Conservation (phyloP, 2,888 invertebrate genomes). For the Limnephilus lunatus region DNA sequence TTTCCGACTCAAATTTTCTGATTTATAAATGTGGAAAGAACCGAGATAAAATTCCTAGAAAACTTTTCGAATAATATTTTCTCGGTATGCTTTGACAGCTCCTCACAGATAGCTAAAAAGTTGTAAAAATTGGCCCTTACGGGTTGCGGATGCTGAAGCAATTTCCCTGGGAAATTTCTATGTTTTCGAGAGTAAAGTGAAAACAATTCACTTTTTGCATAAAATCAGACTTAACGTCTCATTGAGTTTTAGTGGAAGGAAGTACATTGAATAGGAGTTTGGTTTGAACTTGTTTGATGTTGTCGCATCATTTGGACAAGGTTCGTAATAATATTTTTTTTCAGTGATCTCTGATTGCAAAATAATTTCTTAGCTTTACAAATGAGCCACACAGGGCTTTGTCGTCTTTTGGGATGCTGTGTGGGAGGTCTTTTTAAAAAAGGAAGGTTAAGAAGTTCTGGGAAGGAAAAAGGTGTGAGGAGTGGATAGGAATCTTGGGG, state of each 20-base stretch:
- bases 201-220: not conserved
- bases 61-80: slow-evolving; percentile 42
- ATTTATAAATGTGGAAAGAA: slow-evolving; percentile 16
- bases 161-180: not conserved
- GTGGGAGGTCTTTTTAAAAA: too few relatives aligned
- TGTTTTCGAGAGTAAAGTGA: not conserved
- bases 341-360: too few relatives aligned
- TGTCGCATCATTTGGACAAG: too few relatives aligned
- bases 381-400: too few relatives aligned
- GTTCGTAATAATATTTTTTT: too few relatives aligned
- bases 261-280: not conserved
- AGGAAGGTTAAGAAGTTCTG: too few relatives aligned
- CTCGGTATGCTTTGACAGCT: slow-evolving; percentile 15
- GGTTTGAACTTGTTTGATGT: too few relatives aligned
- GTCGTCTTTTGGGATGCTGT: too few relatives aligned
- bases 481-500: too few relatives aligned
- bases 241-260: not conserved
- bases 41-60: slow-evolving; percentile 23
- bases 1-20: not conserved
- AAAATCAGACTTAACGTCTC: not conserved
- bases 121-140: slow-evolving; percentile 5
- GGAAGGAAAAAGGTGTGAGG: too few relatives aligned
- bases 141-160: not conserved
- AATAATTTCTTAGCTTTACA: too few relatives aligned
- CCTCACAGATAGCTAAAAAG: not conserved